Percentiles rank a stretch among this genome's conserved stretches.
phyloP scores from a whole-genome alignment of 2,888 invertebrate species.

The Andrena dorsata region DNA sequence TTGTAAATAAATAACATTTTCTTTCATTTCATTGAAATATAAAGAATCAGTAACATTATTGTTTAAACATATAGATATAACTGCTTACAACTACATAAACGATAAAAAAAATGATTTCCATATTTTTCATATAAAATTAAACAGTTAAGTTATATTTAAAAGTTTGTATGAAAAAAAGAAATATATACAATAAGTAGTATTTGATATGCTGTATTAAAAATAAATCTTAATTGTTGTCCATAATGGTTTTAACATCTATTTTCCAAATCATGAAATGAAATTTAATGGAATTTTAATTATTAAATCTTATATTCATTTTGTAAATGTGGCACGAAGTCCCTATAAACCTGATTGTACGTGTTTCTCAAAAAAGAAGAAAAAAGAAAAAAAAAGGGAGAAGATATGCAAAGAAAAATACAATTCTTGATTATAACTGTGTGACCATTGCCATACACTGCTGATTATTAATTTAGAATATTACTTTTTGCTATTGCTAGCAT shows the following conservation, averaged over 20 bases:
- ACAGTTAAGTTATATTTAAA: slow-evolving; percentile 24
- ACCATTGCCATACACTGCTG: slow-evolving; percentile 49
- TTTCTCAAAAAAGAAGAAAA: slow-evolving; percentile 58
- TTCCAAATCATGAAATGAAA: slow-evolving; percentile 8
- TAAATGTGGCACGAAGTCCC: slow-evolving; percentile 68
- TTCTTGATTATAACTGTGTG: slow-evolving; percentile 44
- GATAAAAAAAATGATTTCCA: slow-evolving; percentile 2
- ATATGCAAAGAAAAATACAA: slow-evolving; percentile 36
- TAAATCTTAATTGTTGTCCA: slow-evolving; percentile 20
- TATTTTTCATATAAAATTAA: slow-evolving; percentile 6
- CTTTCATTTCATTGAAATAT: slow-evolving; percentile 25
- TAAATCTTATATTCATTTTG: slow-evolving; percentile 47
- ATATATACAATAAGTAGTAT: slow-evolving; percentile 21
- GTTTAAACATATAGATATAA: slow-evolving; percentile 34
- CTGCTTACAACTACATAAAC: slow-evolving; percentile 13
- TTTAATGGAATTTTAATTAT: slow-evolving; percentile 22
- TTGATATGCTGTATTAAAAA: slow-evolving; percentile 6
- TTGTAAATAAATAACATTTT: slow-evolving; percentile 37
- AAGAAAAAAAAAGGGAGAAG: slow-evolving; percentile 37
- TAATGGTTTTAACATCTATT: not conserved
- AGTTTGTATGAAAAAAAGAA: slow-evolving; percentile 24
- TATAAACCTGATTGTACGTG: slow-evolving; percentile 65
- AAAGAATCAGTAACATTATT: slow-evolving; percentile 15
- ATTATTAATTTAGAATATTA: slow-evolving; percentile 65
- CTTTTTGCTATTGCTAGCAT: slow-evolving; percentile 66